These are phyloP conservation scores for Luffia ferchaultella DNA, from an alignment of 2,888 invertebrate species.

Conservation along the genomic window DNA sequence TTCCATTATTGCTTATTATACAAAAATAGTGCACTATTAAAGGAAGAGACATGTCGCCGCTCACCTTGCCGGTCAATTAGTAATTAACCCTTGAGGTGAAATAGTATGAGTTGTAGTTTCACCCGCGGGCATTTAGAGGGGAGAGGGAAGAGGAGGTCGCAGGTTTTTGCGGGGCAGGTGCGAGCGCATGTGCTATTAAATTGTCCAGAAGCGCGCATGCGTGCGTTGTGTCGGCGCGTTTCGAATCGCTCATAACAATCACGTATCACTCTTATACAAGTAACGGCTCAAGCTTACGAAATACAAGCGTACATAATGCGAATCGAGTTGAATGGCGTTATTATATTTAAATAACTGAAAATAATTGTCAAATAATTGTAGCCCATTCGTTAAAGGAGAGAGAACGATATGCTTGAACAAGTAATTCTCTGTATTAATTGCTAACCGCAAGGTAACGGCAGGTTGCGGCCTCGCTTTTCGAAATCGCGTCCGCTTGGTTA, in stretches of 20 bases:
- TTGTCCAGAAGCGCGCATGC: constrained; percentile 58
- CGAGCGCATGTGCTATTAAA: constrained; percentile 61
- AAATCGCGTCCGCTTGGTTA: too few relatives aligned
- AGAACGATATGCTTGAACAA: not conserved
- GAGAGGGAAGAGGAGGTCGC: not conserved
- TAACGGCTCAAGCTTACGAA: constrained; percentile 25
- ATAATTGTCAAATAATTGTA: not conserved
- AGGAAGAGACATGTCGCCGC: constrained; percentile 26
- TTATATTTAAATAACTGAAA: not conserved
- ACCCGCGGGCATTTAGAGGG: constrained; percentile 20
- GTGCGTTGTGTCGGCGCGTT: constrained; percentile 29
- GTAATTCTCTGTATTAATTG: constrained; percentile 1
- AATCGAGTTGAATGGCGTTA: not conserved
- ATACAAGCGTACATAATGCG: constrained; percentile 12
- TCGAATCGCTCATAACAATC: constrained; percentile 47
- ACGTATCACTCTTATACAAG: constrained; percentile 12
- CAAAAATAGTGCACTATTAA: constrained; percentile 19
- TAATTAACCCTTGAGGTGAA: constrained; percentile 38
- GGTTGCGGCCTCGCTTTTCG: constrained; percentile 40
- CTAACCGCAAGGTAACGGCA: constrained; percentile 45
- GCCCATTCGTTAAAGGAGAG: not conserved
- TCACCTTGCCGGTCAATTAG: constrained; percentile 64
- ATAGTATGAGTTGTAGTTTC: constrained; percentile 3
- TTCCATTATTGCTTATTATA: not conserved
- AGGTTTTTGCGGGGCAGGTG: constrained; percentile 60